A percentile compares a stretch with the other conserved stretches of the same genome.
Conservation (phyloP, 2,113 vertebrate species). For the Zeus faber region DNA sequence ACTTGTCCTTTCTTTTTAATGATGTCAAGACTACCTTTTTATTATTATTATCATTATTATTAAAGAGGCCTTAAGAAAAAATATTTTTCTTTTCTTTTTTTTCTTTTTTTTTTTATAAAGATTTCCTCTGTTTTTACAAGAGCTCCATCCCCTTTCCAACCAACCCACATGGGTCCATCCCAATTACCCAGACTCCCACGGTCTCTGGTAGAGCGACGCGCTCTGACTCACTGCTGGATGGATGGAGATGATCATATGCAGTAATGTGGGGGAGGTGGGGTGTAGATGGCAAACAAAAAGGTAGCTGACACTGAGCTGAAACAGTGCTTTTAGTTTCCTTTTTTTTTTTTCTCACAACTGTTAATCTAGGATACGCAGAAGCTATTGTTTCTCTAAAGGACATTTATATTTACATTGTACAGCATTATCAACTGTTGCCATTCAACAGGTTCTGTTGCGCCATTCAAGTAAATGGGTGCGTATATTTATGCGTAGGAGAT, state of each 20-base stretch:
- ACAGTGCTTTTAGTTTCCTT: constrained; percentile 64
- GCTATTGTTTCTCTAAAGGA: constrained; percentile 66
- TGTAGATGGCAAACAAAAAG: constrained; percentile 63
- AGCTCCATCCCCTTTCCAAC: constrained; percentile 7
- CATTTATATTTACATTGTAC: constrained; percentile 72
- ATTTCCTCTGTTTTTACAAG: constrained; percentile 35
- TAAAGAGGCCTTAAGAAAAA: constrained; percentile 64
- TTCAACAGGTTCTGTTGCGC: too few relatives aligned
- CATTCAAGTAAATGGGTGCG: too few relatives aligned
- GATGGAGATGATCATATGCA: constrained; percentile 73
- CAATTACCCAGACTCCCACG: constrained; percentile 10
- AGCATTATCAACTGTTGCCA: constrained; percentile 75
- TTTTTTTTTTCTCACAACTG: constrained; percentile 55
- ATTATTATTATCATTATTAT: constrained; percentile 26
- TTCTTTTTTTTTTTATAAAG: constrained; percentile 44
- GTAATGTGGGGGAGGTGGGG: constrained; percentile 60
- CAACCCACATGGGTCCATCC: constrained; percentile 26
- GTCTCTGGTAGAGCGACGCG: constrained; percentile 21
- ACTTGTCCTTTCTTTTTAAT: not conserved
- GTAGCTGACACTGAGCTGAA: constrained; percentile 80
- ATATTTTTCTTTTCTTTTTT: not conserved
- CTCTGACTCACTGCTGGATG: too few relatives aligned
- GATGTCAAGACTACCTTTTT: constrained; percentile 48
- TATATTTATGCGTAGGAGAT: constrained; percentile 83
- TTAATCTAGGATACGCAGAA: constrained; percentile 79